These are phyloP conservation scores for Toxotes jaculatrix DNA, from an alignment of 2,113 vertebrate species.

Conservation along the genomic window DNA sequence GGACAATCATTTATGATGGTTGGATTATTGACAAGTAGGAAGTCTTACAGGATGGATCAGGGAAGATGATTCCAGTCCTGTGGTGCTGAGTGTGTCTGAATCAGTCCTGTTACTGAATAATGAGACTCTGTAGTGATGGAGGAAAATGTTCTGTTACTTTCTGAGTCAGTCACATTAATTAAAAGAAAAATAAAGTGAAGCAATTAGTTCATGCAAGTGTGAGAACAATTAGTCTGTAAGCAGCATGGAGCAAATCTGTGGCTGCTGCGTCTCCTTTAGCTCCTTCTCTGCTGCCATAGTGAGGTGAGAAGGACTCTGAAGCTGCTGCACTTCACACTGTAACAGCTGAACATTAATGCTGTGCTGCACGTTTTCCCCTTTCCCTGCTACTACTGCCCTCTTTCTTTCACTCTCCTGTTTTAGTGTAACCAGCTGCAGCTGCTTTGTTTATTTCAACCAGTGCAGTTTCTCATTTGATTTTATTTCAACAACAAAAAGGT, in stretches of 20 bases:
- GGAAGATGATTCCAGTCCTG: no score
- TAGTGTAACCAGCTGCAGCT: background rate
- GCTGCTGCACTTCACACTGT: background rate
- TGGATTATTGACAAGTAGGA: no score
- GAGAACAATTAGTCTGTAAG: no score
- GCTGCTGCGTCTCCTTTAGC: no score
- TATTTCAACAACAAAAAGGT: background rate
- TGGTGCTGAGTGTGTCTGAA: background rate
- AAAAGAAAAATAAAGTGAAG: conserved; percentile 13
- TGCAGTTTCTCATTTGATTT: background rate
- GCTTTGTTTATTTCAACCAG: background rate
- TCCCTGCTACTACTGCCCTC: background rate
- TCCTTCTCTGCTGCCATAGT: no score
- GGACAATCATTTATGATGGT: no score
- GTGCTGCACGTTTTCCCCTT: background rate
- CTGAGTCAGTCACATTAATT: conserved; percentile 14
- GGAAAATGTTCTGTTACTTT: background rate
- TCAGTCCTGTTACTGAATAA: background rate
- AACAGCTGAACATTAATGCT: background rate
- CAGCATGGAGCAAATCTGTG: no score
- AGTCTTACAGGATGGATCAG: no score
- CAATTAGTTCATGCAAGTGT: conserved; percentile 14
- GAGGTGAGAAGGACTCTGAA: background rate
- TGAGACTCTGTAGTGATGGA: conserved; percentile 4
- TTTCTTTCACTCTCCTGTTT: background rate